Base-by-base conservation (phyloP, 2,797 vertebrate genomes). In the Centroberyx gerrardi region DNA sequence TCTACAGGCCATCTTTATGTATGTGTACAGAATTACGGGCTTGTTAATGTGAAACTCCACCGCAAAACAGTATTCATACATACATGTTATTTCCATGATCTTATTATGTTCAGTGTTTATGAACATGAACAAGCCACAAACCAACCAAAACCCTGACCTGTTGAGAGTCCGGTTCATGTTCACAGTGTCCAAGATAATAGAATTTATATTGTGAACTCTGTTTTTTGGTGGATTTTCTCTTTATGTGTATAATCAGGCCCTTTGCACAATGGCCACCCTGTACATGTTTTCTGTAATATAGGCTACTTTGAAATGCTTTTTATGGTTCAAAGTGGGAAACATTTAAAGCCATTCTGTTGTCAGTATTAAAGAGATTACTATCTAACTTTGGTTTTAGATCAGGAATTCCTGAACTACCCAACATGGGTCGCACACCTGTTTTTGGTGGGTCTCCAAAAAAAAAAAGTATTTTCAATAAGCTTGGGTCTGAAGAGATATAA, bases 31-130 rank as follows among this genome's bases (percentile, higher is more conserved):
- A 80, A 74, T 71, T 66, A 64, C 44, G 76, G 69, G 74, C 68
- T 78, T 55, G 69, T 80, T 79, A 87, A 90, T 87, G 88, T 85
- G 80, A 85, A 84, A 68, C 15, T 82, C 60, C 54, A 68, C 68
- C 75, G 61, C 64, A 78, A 63, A 88, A 31, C 62, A 49, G 62
- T 85, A 22, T 69, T 80, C 17, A 13, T 29, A 28, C 18, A 13
- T 36, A n/a, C 51, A 5, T 59, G 49, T 60, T 66, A 4, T 27
- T 17, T 53, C 18, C 13, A 9, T 9, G 28, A 33, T 73, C 36
- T 72, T 22, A 49, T 58, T 62, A 58, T 29, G 38, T 33, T 27
- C 18, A 28, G n/a, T 42, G 63, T 70, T 56, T 48, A 66, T 74
- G 65, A 76, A 52, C 44, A 5, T 56, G 59, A 79, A 52, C 18